Base-by-base conservation (phyloP, 2,888 invertebrate species). In the Ophion slaviceki region DNA sequence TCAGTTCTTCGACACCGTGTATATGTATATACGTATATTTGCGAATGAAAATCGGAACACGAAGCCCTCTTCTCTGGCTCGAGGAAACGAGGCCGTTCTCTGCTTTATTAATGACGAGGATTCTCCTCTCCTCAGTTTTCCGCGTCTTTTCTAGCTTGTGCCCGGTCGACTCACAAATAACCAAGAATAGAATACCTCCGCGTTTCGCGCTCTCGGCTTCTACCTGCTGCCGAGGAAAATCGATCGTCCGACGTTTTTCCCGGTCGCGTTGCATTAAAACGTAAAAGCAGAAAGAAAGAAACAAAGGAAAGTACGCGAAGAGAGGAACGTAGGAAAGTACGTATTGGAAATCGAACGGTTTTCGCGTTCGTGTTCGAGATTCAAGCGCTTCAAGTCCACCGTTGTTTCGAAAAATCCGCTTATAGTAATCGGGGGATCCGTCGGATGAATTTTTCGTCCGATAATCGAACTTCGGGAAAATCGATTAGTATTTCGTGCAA, bases 41-140 rank as follows among this genome's bases (percentile, higher is more conserved):
- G 80, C 84, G 82, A 80, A 80, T 53, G 83, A 80, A 85, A 87
- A 87, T 84, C 84, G 75, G 85, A 87, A 78, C 82, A 68, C 83
- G 76, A 86, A 76, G 36, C 62, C 68, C 80, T 79, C 59, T 36
- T 66, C 78, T 85, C 72, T 68, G 53, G 82, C 82, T 74, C 74
- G 64, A 80, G 68, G 68, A 76, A 86, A 87, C 83, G 86, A 87
- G 85, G 84, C 68, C 86, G 88, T 85, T 88, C 87, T 86, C 86
- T 88, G 88, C 88, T 88, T 88, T 88, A 88, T 89, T 87, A 86
- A 87, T 84, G 88, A 85, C 78, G 86, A 83, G 76, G 80, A 80
- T 81, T 82, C 76, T 86, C 74, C 68, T 74, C 59, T 28, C 57
- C 80, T 77, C 80, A 78, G 70, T 77, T 80, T 80, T 80, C 71